Evolutionary conservation across 2,888 invertebrate genomes (phyloP).

Genomic region (Hydropsyche betteni): DNA sequence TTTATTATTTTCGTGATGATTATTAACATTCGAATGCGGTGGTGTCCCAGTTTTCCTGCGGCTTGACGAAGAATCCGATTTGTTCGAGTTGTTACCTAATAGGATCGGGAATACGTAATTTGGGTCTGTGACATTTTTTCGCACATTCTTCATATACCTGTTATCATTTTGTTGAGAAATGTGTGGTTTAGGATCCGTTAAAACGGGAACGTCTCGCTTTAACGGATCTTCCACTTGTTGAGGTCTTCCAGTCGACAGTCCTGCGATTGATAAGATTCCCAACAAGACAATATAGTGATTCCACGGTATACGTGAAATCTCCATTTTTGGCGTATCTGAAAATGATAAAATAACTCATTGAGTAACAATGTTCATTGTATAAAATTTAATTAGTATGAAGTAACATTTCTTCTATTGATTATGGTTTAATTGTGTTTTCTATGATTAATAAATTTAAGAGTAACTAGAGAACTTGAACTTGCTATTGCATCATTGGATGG

Average conservation of each 20-base stretch:
- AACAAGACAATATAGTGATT: slow-evolving; percentile 7
- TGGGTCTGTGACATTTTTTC: not conserved
- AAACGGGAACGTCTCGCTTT: slow-evolving; percentile 11
- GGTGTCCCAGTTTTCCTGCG: slow-evolving; percentile 25
- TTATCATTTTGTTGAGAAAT: slow-evolving; percentile 15
- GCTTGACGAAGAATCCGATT: not conserved
- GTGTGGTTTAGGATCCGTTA: slow-evolving; percentile 6
- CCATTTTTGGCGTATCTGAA: slow-evolving; percentile 3
- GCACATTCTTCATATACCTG: slow-evolving; percentile 23
- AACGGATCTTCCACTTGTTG: slow-evolving; percentile 20
- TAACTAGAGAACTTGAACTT: slow-evolving; percentile 20
- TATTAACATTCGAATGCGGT: slow-evolving; percentile 13
- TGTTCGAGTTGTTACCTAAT: not conserved
- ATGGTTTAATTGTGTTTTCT: too few relatives aligned
- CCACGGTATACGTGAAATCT: slow-evolving; percentile 24
- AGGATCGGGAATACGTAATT: not conserved
- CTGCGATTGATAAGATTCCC: slow-evolving; percentile 1
- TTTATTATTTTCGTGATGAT: slow-evolving; percentile 24
- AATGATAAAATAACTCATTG: slow-evolving; percentile 2
- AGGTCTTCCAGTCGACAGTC: not conserved
- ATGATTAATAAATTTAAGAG: not conserved
- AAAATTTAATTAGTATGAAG: not conserved
- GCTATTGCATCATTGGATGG: slow-evolving; percentile 22
- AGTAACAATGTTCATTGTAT: not conserved
- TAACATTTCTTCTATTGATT: not conserved